phyloP scores from a whole-genome alignment of 2,888 invertebrate genomes.

The Scelioninae gen. 1 region DNA sequence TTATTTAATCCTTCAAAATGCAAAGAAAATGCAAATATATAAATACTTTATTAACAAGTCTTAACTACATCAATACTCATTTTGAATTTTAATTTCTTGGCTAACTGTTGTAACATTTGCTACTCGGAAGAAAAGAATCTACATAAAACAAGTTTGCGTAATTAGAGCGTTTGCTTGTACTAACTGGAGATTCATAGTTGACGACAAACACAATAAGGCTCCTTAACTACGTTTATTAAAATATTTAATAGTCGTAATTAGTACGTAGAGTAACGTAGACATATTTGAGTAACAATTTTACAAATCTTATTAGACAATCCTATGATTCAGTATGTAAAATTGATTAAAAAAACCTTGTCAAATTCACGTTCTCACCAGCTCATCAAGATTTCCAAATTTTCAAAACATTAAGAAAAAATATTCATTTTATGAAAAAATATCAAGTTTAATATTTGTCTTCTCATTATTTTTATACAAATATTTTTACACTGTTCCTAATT shows the following conservation, averaged over 20 bases:
- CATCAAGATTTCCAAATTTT: too few relatives aligned
- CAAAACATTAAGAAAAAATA: too few relatives aligned
- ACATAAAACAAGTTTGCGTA: constrained; percentile 37
- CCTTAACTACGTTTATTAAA: constrained; percentile 1
- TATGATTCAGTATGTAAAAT: too few relatives aligned
- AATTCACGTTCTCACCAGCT: too few relatives aligned
- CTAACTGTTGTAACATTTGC: constrained; percentile 35
- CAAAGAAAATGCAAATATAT: constrained; percentile 14
- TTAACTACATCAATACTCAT: constrained; percentile 11
- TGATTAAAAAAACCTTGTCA: too few relatives aligned
- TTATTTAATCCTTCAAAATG: background rate
- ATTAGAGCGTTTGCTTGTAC: constrained; percentile 23
- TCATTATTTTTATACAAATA: too few relatives aligned
- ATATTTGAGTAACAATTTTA: too few relatives aligned
- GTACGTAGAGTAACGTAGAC: too few relatives aligned
- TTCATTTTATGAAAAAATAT: too few relatives aligned
- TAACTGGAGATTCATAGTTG: constrained; percentile 10
- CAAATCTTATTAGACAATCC: too few relatives aligned
- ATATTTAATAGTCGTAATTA: background rate
- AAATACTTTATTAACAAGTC: constrained; percentile 25
- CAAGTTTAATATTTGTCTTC: too few relatives aligned
- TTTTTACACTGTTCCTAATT: too few relatives aligned
- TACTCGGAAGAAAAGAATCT: constrained; percentile 18
- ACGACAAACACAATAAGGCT: background rate
- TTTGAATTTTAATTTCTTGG: constrained; percentile 31